Evolutionary conservation across 2,797 vertebrate species (phyloP).

Genomic region (Lophotriccus pileatus): DNA sequence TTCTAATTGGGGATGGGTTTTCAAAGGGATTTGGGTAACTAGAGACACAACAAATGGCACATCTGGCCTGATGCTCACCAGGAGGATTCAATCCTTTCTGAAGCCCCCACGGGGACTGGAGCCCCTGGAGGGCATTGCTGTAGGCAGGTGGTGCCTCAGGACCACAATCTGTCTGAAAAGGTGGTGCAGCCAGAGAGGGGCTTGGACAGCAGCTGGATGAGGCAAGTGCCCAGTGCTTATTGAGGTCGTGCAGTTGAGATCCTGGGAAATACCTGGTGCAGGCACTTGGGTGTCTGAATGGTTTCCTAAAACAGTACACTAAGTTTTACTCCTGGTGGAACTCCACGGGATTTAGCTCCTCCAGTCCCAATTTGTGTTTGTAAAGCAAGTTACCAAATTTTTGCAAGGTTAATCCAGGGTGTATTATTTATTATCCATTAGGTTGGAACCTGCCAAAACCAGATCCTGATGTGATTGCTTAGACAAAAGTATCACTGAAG

Average conservation of each 20-base stretch:
- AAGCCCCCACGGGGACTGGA: neutral
- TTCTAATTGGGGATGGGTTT: neutral
- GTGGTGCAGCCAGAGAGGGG: neutral
- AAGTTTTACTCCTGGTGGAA: neutral
- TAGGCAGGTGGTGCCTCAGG: neutral
- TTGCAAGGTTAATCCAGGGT: neutral
- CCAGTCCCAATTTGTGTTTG: neutral
- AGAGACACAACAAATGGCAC: neutral
- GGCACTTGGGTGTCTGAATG: rapidly evolving
- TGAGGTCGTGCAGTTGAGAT: neutral
- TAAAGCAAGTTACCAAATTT: neutral
- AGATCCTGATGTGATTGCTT: neutral
- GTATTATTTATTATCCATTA: neutral
- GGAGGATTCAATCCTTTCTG: neutral
- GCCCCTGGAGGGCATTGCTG: neutral
- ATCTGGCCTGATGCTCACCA: neutral
- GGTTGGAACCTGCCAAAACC: neutral
- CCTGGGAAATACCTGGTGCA: neutral
- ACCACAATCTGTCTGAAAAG: neutral
- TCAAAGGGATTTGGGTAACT: neutral
- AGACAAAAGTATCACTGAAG: neutral
- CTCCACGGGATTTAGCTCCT: neutral
- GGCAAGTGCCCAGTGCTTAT: neutral
- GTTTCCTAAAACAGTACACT: neutral
- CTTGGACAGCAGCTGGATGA: neutral